Evolutionary conservation across 1,140 invertebrate species (phyloP).

Genomic region (Steinernema feltiae): DNA sequence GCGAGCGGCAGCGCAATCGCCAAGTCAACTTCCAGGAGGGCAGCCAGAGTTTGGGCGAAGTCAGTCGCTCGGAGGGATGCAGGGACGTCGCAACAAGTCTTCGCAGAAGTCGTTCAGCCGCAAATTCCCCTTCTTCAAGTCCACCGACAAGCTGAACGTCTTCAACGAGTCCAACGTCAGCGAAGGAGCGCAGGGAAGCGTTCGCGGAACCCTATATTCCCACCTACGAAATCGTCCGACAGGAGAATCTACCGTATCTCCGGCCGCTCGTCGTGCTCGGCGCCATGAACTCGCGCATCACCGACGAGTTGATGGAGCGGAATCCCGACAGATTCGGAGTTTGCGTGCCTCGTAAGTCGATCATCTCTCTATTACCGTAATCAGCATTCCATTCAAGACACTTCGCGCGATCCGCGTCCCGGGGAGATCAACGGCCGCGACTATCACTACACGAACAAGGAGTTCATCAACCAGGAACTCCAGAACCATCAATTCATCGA

Average conservation of each 20-base stretch:
- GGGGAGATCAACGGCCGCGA: conserved; percentile 96
- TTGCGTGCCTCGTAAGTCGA: no score
- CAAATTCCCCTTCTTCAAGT: conserved; percentile 94
- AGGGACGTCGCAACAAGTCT: conserved; percentile 47
- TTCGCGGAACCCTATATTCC: conserved; percentile 26
- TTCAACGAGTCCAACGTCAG: conserved; percentile 93
- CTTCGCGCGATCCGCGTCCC: conserved; percentile 83
- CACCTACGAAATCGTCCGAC: not conserved
- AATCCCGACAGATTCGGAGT: conserved; percentile 96
- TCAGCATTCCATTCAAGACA: no score
- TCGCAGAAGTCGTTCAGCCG: conserved; percentile 68
- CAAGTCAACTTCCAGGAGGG: conserved; percentile 63
- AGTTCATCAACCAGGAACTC: conserved; percentile 98
- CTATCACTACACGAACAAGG: conserved; percentile 95
- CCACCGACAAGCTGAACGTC: conserved; percentile 94
- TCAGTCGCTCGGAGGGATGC: not conserved
- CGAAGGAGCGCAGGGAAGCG: conserved; percentile 77
- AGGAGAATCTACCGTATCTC: conserved; percentile 60
- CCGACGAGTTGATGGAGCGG: conserved; percentile 95
- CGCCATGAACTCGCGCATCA: conserved; percentile 93
- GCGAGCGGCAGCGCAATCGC: conserved; percentile 87
- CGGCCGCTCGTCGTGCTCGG: conserved; percentile 95
- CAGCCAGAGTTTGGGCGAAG: conserved; percentile 46
- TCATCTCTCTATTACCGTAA: no score
- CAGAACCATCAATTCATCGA: conserved; percentile 98